Conservation (phyloP, 2,888 invertebrate genomes). For the Zygaena filipendulae region DNA sequence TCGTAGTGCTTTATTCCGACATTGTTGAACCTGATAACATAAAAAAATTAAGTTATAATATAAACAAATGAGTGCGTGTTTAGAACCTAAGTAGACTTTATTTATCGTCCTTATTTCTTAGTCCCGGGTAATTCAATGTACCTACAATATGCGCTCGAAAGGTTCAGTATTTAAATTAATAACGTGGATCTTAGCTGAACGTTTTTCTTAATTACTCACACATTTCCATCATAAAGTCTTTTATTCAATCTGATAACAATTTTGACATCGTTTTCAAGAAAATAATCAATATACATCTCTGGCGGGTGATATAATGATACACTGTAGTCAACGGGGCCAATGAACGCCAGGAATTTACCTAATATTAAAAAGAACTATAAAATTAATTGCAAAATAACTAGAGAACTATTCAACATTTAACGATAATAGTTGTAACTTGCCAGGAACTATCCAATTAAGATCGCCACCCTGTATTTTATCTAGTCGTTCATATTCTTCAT, state of each 20-base stretch:
- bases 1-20: conserved; percentile 89
- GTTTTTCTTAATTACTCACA: conserved; percentile 69
- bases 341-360: conserved; percentile 85
- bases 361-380: conserved; percentile 26
- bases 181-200: too few species aligned
- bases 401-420: too few species aligned
- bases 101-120: too few species aligned
- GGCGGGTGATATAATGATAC: conserved; percentile 74
- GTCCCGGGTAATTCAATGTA: too few species aligned
- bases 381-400: too few species aligned
- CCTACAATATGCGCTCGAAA: too few species aligned
- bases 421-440: conserved; percentile 67
- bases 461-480: conserved; percentile 88
- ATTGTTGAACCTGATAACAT: conserved; percentile 40
- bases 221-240: conserved; percentile 79
- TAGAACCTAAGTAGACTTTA: too few species aligned
- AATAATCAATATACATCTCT: conserved; percentile 88
- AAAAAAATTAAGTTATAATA: conserved; percentile 2
- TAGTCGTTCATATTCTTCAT: conserved; percentile 84
- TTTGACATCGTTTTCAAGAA: conserved; percentile 80
- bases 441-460: conserved; percentile 89
- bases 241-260: conserved; percentile 88
- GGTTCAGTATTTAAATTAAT: too few species aligned
- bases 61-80: too few species aligned
- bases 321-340: conserved; percentile 76